phyloP scores from a whole-genome alignment of 2,113 vertebrate genomes.

The Bostrychus sinensis region DNA sequence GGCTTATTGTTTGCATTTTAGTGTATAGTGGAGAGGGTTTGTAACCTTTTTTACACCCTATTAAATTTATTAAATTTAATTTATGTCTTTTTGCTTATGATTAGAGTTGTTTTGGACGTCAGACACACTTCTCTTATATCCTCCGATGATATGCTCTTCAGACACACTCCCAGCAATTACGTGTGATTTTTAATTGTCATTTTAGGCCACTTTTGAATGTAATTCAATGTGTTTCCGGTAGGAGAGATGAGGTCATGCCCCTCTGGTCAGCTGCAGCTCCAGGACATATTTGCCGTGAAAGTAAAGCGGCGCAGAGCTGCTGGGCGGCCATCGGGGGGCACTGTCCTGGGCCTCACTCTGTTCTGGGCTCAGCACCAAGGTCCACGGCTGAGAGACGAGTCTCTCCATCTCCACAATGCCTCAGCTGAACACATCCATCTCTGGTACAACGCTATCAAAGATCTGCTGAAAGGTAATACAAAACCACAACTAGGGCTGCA shows the following conservation, averaged over 20 bases:
- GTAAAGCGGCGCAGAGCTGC: slow-evolving; percentile 65
- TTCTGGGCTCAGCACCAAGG: slow-evolving; percentile 65
- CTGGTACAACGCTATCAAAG: slow-evolving; percentile 66
- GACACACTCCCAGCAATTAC: too few relatives aligned
- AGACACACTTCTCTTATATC: too few relatives aligned
- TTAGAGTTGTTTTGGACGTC: too few relatives aligned
- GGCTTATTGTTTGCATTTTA: too few relatives aligned
- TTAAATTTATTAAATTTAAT: too few relatives aligned
- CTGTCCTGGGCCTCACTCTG: slow-evolving; percentile 64
- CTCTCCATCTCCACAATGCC: slow-evolving; percentile 68
- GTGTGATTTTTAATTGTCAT: too few relatives aligned
- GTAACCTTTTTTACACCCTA: too few relatives aligned
- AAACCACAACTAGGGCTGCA: too few relatives aligned
- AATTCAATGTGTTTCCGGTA: slow-evolving; percentile 9
- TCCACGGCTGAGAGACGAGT: slow-evolving; percentile 47
- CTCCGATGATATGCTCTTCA: too few relatives aligned
- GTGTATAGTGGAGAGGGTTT: too few relatives aligned
- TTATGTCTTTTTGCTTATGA: too few relatives aligned
- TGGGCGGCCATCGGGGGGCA: slow-evolving; percentile 57
- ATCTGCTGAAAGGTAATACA: slow-evolving; percentile 65
- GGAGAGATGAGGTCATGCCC: slow-evolving; percentile 12
- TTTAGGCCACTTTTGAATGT: too few relatives aligned
- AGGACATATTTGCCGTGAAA: slow-evolving; percentile 66
- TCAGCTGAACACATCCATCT: slow-evolving; percentile 60
- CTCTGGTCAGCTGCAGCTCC: slow-evolving; percentile 48